phyloP scores from a whole-genome alignment of 1,140 invertebrate species.

The Ceratina calcarata region DNA sequence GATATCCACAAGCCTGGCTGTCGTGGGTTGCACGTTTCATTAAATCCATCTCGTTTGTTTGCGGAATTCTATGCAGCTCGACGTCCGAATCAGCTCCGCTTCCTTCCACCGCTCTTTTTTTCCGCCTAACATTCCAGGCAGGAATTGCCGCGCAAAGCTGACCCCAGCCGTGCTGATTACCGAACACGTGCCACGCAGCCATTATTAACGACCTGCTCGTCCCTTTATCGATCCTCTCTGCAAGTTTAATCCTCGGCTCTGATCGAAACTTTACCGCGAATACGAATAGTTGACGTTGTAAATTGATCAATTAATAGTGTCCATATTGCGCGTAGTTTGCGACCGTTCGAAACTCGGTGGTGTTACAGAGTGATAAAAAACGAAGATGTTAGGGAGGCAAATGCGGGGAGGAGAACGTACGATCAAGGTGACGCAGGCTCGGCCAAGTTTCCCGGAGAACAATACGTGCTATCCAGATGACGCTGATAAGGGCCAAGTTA shows the following conservation, averaged over 20 bases:
- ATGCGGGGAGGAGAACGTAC: neutral
- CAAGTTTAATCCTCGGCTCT: neutral
- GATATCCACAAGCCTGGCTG: neutral
- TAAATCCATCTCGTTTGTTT: neutral
- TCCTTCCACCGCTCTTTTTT: conserved; percentile 11
- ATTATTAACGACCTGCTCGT: conserved; percentile 45
- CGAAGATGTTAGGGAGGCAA: neutral
- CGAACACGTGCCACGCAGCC: conserved; percentile 9
- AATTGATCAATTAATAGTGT: no score
- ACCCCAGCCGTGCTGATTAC: conserved; percentile 45
- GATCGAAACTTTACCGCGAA: neutral
- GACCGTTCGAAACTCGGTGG: no score
- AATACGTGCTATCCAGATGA: conserved; percentile 28
- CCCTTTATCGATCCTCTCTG: conserved; percentile 17
- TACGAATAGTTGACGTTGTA: no score
- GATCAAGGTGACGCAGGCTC: neutral
- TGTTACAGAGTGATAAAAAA: no score
- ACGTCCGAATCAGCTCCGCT: neutral
- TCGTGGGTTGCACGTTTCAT: neutral
- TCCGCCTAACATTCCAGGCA: no score
- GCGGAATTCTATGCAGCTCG: neutral
- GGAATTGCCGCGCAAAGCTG: neutral
- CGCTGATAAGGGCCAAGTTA: conserved; percentile 27
- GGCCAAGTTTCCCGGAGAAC: conserved; percentile 1
- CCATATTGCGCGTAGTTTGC: no score